phyloP scores from a whole-genome alignment of 37 sponge, comb jelly and placozoan genomes.

The Amphimedon queenslandica region DNA sequence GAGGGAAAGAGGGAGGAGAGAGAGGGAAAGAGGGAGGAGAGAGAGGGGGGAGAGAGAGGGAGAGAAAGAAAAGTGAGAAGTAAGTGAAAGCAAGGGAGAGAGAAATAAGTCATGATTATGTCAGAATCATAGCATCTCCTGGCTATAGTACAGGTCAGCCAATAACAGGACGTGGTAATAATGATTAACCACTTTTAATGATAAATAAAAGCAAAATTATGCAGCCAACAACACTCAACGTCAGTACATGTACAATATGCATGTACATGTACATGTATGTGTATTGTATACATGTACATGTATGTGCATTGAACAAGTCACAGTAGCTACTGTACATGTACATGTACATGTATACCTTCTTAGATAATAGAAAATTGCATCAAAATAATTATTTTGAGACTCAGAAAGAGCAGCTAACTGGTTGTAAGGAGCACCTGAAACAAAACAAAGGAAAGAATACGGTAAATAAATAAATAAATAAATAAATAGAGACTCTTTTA shows the following conservation, averaged over 20 bases:
- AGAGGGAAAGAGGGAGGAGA: background rate
- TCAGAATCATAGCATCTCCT: no score
- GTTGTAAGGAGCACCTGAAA: constrained; percentile 59
- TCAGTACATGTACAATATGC: background rate
- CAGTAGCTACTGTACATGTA: background rate
- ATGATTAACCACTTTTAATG: no score
- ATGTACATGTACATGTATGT: background rate
- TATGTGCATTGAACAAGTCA: background rate
- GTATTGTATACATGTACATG: background rate
- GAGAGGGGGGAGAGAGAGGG: background rate
- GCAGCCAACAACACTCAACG: no score
- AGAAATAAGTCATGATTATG: no score
- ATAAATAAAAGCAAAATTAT: no score
- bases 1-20: background rate
- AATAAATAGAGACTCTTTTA: background rate
- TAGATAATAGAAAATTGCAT: constrained; percentile 75
- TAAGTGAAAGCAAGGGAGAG: background rate
- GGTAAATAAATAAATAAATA: background rate
- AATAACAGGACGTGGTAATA: no score
- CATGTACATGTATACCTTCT: constrained; percentile 45
- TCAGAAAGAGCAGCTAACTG: constrained; percentile 72
- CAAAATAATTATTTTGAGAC: constrained; percentile 46
- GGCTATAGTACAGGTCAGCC: no score
- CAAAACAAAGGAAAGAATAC: background rate
- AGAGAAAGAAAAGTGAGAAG: background rate